Conservation (phyloP, 2,797 vertebrate genomes). For the Nyctalus aviator region DNA sequence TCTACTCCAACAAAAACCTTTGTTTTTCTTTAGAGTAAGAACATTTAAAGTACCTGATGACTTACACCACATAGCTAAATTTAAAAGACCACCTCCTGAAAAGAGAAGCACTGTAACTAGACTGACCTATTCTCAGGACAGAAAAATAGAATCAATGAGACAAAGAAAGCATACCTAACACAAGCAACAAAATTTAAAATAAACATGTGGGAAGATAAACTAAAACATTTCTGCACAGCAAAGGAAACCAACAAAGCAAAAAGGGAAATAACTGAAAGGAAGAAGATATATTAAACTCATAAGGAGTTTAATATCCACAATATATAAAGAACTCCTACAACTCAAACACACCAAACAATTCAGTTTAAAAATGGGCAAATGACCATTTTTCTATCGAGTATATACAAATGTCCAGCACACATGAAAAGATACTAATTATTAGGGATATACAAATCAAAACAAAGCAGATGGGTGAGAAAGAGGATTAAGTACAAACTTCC, state of each 20-base stretch:
- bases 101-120: neutral
- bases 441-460: neutral
- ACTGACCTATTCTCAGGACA: neutral
- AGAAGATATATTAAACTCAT: too few relatives aligned
- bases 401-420: too few relatives aligned
- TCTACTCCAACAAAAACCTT: neutral
- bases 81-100: neutral
- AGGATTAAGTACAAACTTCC: neutral
- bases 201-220: neutral
- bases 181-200: neutral
- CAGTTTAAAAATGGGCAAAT: too few relatives aligned
- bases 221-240: neutral
- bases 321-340: too few relatives aligned
- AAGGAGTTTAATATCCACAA: too few relatives aligned
- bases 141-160: neutral
- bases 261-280: neutral
- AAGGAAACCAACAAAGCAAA: neutral
- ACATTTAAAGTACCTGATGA: neutral
- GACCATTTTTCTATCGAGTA: too few relatives aligned
- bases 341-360: too few relatives aligned
- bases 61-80: neutral
- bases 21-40: neutral
- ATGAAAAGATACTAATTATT: too few relatives aligned
- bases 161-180: too few relatives aligned
- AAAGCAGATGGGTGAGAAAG: neutral